A percentile compares a stretch with the other conserved stretches of the same genome.
These are phyloP conservation scores for Alces alces DNA, from an alignment of 2,113 vertebrate species.

Conservation along the genomic window DNA sequence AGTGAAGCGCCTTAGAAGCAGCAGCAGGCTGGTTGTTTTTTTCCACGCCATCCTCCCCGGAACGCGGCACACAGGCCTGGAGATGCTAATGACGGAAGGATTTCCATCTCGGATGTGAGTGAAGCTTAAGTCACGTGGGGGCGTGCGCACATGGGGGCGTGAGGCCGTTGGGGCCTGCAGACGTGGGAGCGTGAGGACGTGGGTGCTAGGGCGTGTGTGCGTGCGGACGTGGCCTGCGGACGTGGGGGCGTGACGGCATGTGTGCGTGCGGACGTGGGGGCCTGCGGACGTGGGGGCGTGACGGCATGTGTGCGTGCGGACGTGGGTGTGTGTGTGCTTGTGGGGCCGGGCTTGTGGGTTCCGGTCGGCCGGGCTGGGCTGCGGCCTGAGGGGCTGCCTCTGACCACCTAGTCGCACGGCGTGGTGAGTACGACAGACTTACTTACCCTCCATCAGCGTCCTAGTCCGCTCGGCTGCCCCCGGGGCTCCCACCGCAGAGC, in stretches of 20 bases:
- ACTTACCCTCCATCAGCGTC: not conserved
- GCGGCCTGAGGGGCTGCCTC: no score
- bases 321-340: not conserved
- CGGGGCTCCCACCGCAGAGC: not conserved
- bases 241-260: no score
- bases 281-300: no score
- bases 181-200: not conserved
- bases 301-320: not conserved
- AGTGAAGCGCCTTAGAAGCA: not conserved
- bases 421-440: not conserved
- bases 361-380: accelerated
- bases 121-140: not conserved
- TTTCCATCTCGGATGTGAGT: not conserved
- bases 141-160: no score
- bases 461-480: accelerated
- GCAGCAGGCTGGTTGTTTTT: not conserved
- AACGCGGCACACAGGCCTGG: accelerated
- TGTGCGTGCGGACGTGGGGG: no score
- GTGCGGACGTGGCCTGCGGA: no score
- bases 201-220: no score
- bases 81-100: accelerated
- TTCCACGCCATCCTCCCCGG: accelerated
- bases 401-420: accelerated
- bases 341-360: not conserved
- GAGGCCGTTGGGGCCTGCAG: no score